Evolutionary conservation across 2,797 vertebrate species (phyloP).

Genomic region (Phrynocephalus forsythii): DNA sequence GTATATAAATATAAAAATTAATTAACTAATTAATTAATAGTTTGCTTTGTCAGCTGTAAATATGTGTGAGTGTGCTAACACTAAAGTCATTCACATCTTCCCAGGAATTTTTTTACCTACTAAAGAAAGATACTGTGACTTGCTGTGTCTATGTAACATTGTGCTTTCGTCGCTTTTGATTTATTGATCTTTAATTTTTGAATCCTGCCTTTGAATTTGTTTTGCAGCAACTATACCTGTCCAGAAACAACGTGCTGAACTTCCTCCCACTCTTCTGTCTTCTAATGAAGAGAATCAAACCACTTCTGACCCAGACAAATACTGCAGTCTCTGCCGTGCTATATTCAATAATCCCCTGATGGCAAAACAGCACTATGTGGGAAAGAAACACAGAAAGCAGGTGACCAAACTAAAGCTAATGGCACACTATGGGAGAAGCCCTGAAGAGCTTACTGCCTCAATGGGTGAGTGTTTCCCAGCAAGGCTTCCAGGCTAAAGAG

Average conservation of each 20-base stretch:
- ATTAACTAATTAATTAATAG: too few relatives aligned
- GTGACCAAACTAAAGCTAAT: constrained; percentile 94
- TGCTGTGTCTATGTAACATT: neutral
- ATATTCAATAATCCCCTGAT: constrained; percentile 96
- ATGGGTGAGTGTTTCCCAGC: constrained; percentile 71
- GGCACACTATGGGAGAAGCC: constrained; percentile 88
- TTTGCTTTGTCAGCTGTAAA: neutral
- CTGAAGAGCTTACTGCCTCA: constrained; percentile 74
- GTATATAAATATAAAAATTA: too few relatives aligned
- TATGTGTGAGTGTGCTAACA: neutral
- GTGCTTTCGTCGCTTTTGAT: neutral
- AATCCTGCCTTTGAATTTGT: constrained; percentile 60
- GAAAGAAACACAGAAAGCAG: constrained; percentile 97
- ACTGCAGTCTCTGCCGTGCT: constrained; percentile 94
- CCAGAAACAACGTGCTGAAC: constrained; percentile 70
- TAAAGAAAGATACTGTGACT: neutral
- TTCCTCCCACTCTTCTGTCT: constrained; percentile 66
- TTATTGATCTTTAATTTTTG: constrained; percentile 22
- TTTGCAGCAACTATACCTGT: constrained; percentile 55
- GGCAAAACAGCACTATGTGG: constrained; percentile 96
- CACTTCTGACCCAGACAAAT: constrained; percentile 87
- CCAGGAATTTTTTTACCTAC: neutral
- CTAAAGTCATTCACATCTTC: neutral
- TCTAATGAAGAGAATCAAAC: constrained; percentile 78
- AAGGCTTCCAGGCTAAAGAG: constrained; percentile 27